Conservation (phyloP, 2,797 vertebrate genomes). For the Diglossa cyanea region DNA sequence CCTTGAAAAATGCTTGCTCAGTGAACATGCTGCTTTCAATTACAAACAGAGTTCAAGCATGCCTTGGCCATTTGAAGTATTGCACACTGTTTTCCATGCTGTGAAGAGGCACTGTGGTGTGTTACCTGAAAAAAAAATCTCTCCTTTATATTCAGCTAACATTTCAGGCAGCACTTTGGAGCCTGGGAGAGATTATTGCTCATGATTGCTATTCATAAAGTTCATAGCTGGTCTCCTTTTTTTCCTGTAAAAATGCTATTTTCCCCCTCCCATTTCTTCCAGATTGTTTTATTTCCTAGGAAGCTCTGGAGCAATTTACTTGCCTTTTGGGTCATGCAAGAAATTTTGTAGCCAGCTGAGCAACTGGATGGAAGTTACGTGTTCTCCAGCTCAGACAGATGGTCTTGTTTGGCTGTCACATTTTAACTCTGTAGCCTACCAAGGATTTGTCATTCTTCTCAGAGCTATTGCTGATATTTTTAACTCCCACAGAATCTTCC, state of each 20-base stretch:
- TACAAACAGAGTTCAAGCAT: not conserved
- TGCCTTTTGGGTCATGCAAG: not conserved
- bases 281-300: not conserved
- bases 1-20: slow-evolving; percentile 43
- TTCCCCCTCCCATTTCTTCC: not conserved
- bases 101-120: not conserved
- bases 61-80: slow-evolving; percentile 4
- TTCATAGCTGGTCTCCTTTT: slow-evolving; percentile 5
- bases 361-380: not conserved
- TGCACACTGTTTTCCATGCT: not conserved
- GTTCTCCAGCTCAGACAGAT: not conserved
- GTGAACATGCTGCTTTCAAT: not conserved
- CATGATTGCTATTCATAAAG: not conserved
- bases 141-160: not conserved
- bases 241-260: not conserved
- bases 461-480: not conserved
- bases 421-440: not conserved
- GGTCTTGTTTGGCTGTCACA: not conserved
- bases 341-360: not conserved
- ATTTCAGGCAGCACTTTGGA: not conserved
- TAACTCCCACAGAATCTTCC: not conserved
- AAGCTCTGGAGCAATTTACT: slow-evolving; percentile 25
- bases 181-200: slow-evolving; percentile 19
- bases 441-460: not conserved
- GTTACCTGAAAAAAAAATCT: not conserved